Conservation (phyloP, 2,113 vertebrate species). For the Indri indri region DNA sequence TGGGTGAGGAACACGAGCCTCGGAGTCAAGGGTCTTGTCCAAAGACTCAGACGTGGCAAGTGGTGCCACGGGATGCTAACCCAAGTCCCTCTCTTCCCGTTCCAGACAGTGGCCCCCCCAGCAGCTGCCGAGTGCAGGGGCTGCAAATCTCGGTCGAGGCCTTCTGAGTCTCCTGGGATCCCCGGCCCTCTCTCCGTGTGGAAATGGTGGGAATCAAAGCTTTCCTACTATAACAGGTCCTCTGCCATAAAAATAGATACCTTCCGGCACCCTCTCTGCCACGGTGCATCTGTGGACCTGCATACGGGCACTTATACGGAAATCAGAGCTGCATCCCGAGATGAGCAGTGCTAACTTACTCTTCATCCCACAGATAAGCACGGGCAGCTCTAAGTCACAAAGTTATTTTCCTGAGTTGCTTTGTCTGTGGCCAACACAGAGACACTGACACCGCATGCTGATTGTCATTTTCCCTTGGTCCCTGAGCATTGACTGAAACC, state of each 20-base stretch:
- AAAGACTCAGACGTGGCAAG: rapidly evolving
- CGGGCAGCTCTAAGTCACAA: neutral
- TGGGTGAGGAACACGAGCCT: neutral
- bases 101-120: rapidly evolving
- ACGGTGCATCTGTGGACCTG: rapidly evolving
- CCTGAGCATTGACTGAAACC: neutral
- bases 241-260: rapidly evolving
- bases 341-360: neutral
- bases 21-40: neutral
- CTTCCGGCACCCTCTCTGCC: neutral
- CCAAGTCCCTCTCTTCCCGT: rapidly evolving
- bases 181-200: rapidly evolving
- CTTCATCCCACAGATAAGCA: neutral
- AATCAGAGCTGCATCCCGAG: rapidly evolving
- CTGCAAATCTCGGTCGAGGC: rapidly evolving
- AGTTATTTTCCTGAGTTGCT: neutral
- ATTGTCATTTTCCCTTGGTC: neutral
- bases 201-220: rapidly evolving
- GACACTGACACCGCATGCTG: neutral
- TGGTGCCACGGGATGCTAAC: rapidly evolving
- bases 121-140: neutral
- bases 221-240: rapidly evolving
- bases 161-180: rapidly evolving
- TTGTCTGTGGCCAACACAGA: neutral
- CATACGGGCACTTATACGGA: rapidly evolving